phyloP scores from a whole-genome alignment of 2,797 vertebrate genomes.

The Enteromius radiatus region DNA sequence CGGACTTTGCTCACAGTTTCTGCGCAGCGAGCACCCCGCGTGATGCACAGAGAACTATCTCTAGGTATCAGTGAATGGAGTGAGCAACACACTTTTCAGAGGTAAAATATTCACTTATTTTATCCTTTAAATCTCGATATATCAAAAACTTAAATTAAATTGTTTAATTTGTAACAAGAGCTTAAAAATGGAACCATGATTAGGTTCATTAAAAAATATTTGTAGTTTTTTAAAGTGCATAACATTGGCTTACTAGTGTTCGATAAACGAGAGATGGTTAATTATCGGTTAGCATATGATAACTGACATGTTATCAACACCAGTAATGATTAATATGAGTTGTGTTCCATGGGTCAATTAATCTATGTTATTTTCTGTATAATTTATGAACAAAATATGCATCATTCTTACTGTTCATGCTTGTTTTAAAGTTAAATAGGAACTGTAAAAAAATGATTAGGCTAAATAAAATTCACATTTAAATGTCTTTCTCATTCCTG shows the following conservation, averaged over 20 bases:
- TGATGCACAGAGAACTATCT: constrained; percentile 64
- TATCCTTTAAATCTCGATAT: background rate
- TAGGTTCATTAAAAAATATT: background rate
- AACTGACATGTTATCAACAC: constrained; percentile 20
- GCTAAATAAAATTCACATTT: background rate
- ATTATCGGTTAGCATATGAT: constrained; percentile 16
- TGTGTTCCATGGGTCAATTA: background rate
- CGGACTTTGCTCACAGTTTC: constrained; percentile 75
- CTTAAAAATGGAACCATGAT: background rate
- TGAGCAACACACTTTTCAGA: constrained; percentile 52
- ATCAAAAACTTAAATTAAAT: background rate
- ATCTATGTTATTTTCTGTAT: constrained; percentile 7
- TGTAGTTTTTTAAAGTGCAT: background rate
- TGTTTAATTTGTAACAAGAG: background rate
- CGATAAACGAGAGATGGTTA: background rate
- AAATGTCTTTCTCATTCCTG: background rate
- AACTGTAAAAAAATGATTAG: background rate
- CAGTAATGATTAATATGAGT: constrained; percentile 34
- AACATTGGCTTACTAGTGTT: background rate
- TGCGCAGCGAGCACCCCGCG: constrained; percentile 62
- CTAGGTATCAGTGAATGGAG: constrained; percentile 58
- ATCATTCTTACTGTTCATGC: background rate
- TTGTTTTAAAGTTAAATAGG: background rate
- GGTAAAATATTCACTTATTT: constrained; percentile 65
- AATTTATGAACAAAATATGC: background rate